Percentiles rank a stretch among this genome's conserved stretches.
Evolutionary conservation across 2,113 vertebrate genomes (phyloP).

Genomic region (Lepidothrix coronata): DNA sequence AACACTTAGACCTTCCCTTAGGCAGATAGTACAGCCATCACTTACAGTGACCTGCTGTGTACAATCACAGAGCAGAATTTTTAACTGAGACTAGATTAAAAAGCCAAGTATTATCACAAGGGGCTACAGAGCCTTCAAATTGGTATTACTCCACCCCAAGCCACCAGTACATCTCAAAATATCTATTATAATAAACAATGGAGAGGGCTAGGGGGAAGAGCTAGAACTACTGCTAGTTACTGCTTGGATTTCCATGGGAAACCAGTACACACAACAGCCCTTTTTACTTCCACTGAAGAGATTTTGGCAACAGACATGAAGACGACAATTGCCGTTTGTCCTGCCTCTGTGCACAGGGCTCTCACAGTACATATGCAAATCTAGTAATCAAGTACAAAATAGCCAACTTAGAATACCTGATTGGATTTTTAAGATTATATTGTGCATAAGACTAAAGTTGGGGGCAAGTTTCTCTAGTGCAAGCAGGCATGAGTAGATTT

Average conservation of each 20-base stretch:
- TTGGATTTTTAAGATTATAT: conserved; percentile 44
- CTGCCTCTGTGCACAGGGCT: conserved; percentile 45
- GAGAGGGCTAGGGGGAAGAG: conserved; percentile 26
- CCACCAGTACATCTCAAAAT: conserved; percentile 20
- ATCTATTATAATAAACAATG: conserved; percentile 1
- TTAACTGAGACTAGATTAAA: not conserved
- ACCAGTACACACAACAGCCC: conserved; percentile 58
- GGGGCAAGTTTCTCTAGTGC: conserved; percentile 42
- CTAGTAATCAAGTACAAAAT: conserved; percentile 51
- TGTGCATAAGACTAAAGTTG: conserved; percentile 62
- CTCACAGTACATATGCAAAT: conserved; percentile 56
- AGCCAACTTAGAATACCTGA: conserved; percentile 65
- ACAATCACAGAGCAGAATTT: not conserved
- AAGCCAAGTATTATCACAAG: conserved; percentile 11
- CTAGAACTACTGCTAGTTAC: conserved; percentile 56
- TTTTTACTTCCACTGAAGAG: conserved; percentile 47
- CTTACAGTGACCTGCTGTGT: not conserved
- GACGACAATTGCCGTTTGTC: conserved; percentile 44
- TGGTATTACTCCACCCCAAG: not conserved
- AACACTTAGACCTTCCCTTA: not conserved
- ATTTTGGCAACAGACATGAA: conserved; percentile 52
- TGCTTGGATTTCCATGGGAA: conserved; percentile 61
- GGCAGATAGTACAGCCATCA: not conserved
- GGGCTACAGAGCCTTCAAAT: not conserved
- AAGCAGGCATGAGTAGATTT: conserved; percentile 25